Conservation (phyloP, 2,888 invertebrate genomes). For the Cheilosia urbana region DNA sequence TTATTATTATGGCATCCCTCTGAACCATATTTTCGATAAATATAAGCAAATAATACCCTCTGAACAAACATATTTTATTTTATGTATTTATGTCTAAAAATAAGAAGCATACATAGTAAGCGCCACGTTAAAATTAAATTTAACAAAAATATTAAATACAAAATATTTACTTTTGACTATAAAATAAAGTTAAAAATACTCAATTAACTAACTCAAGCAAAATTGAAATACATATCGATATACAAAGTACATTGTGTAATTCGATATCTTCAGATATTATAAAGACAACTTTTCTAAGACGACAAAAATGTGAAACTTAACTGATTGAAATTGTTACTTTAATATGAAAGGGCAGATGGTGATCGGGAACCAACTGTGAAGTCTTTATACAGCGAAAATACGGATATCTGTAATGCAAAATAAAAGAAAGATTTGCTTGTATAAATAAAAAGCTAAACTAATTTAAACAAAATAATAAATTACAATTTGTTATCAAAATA, state of each 20-base stretch:
- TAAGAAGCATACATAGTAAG: background rate
- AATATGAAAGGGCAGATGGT: conserved; percentile 88
- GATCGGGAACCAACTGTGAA: conserved; percentile 93
- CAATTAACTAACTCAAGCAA: background rate
- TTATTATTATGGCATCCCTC: too few relatives aligned
- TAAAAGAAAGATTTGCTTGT: conserved; percentile 25
- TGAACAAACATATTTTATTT: too few relatives aligned
- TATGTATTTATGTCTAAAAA: too few relatives aligned
- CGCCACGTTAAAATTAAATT: background rate
- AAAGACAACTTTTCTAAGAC: conserved; percentile 25
- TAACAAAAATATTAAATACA: background rate
- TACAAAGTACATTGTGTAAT: conserved; percentile 29
- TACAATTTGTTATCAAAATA: background rate
- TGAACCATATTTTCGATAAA: too few relatives aligned
- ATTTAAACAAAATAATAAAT: conserved; percentile 12
- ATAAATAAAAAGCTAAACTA: background rate
- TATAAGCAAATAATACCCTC: too few relatives aligned
- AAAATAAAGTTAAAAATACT: background rate
- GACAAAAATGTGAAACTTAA: conserved; percentile 51
- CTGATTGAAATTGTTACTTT: conserved; percentile 75
- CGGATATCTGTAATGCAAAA: conserved; percentile 90
- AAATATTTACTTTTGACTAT: background rate
- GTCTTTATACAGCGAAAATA: conserved; percentile 97
- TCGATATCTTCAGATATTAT: conserved; percentile 26
- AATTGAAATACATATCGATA: conserved; percentile 25